Evolutionary conservation across 2,797 vertebrate species (phyloP), one percentile per base, ranked within the genome.

Genomic region (Heliangelus exortis): DNA sequence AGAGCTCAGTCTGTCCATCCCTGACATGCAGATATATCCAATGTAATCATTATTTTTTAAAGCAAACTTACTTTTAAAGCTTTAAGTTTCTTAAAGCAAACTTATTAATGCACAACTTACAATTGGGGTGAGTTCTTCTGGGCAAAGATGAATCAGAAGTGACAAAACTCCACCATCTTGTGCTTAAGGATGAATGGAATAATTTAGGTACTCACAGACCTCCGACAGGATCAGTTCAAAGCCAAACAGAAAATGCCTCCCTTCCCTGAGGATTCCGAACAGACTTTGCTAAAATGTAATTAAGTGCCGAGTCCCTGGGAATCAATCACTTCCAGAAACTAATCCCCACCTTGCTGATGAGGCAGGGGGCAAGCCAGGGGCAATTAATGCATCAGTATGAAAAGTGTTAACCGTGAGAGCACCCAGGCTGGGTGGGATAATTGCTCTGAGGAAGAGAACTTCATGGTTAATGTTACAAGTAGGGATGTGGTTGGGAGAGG

Each of bases 301-400:
- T 98, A 98, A 97, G 91, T 65, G 43, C 92, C 72, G 95, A 97
- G 92, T 97, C 97, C 97, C 96, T 97, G 95, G 97, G 90, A 98
- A 98, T 98, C 97, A 97, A 96, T 97, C 96, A 94, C 92, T 96
- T 90, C 84, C 91, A 97, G 92, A 95, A 98, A 96, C 88, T 82
- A 96, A 97, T 95, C 96, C 94, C 77, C 95, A 97, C 92, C 96
- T 97, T 96, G 95, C 89, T 96, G 95, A 97, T 96, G 97, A 97
- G 95, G 79, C 66, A 14, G 73, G 88, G 97, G 89, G 90, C 90
- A 94, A 97, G 93, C 95, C 90, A 62, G 91, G 96, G 96, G 95
- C 96, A 97, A 96, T 97, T 96, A 95, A 78, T 95, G 84, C 78
- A 62, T 86, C 78, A 84, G n/a, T 57, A 95, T 73, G 90, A 92